Conservation (phyloP, 2,888 invertebrate genomes). For the Latrodectus elegans region DNA sequence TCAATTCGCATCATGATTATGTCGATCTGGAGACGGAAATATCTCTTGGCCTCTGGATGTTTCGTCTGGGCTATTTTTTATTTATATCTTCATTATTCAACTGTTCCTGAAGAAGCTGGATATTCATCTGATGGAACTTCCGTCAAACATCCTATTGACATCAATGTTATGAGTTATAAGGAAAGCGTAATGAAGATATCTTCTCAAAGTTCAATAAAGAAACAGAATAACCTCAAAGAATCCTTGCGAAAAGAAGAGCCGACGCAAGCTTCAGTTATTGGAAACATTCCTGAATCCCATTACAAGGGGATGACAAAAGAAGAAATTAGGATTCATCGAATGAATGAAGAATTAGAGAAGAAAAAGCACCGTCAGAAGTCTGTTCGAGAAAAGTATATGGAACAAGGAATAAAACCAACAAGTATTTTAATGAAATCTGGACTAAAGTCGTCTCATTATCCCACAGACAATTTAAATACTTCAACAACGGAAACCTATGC, state of each 20-base stretch:
- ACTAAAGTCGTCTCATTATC: not conserved
- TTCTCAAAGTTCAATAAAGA: not conserved
- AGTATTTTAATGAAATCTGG: constrained; percentile 27
- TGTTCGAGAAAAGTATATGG: constrained; percentile 38
- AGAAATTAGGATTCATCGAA: constrained; percentile 14
- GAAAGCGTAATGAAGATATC: not conserved
- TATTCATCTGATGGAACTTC: constrained; percentile 26
- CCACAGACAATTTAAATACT: not conserved
- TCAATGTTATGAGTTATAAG: not conserved
- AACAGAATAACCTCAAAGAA: not conserved
- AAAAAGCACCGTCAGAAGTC: constrained; percentile 42
- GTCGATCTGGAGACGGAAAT: constrained; percentile 69
- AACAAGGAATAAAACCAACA: constrained; percentile 51
- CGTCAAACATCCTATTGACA: constrained; percentile 45
- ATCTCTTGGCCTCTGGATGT: constrained; percentile 46
- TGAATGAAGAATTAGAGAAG: constrained; percentile 24
- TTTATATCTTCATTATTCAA: constrained; percentile 64
- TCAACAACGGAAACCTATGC: constrained; percentile 9
- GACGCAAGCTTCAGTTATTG: not conserved
- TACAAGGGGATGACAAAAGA: constrained; percentile 26
- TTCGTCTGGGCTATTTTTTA: constrained; percentile 59
- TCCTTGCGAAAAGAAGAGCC: not conserved
- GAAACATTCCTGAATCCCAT: not conserved
- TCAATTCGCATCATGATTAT: constrained; percentile 47
- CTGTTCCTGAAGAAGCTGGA: constrained; percentile 20